These are phyloP conservation scores for Kryphioiulus occultus DNA, from an alignment of 2,888 invertebrate species.

Conservation along the genomic window DNA sequence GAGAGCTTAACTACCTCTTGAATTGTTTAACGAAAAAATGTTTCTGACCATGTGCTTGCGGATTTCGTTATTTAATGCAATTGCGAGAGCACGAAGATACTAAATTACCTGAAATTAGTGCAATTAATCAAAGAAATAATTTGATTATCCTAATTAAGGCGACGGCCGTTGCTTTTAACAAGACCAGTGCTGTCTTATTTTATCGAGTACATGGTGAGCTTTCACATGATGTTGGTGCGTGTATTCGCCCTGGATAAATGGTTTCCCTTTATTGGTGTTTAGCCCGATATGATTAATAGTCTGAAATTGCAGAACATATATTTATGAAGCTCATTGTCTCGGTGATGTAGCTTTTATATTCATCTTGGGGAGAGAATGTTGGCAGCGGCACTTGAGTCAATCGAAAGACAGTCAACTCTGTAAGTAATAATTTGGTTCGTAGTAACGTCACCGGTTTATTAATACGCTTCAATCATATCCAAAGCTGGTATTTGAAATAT, in stretches of 20 bases:
- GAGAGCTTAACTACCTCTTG: no score
- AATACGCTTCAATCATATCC: background rate
- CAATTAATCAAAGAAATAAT: background rate
- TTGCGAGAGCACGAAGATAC: background rate
- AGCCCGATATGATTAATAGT: background rate
- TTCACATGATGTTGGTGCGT: no score
- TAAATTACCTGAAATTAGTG: background rate
- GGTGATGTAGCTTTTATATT: background rate
- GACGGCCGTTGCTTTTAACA: background rate
- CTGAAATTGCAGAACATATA: slow-evolving; percentile 17
- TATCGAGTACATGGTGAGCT: background rate
- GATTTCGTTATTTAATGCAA: background rate
- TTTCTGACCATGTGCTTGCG: no score
- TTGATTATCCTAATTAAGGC: background rate
- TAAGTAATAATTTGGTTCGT: background rate
- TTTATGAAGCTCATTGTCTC: slow-evolving; percentile 8
- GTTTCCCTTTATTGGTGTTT: slow-evolving; percentile 9
- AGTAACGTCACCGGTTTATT: background rate
- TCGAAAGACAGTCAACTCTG: slow-evolving; percentile 8
- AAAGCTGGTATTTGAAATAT: background rate
- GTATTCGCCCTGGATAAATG: background rate
- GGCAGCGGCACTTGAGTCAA: background rate
- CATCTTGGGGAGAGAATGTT: background rate
- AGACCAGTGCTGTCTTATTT: background rate
- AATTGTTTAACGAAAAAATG: no score